These are phyloP conservation scores for Poeciliopsis turneri DNA, from an alignment of 2,797 vertebrate genomes.

Conservation along the genomic window DNA sequence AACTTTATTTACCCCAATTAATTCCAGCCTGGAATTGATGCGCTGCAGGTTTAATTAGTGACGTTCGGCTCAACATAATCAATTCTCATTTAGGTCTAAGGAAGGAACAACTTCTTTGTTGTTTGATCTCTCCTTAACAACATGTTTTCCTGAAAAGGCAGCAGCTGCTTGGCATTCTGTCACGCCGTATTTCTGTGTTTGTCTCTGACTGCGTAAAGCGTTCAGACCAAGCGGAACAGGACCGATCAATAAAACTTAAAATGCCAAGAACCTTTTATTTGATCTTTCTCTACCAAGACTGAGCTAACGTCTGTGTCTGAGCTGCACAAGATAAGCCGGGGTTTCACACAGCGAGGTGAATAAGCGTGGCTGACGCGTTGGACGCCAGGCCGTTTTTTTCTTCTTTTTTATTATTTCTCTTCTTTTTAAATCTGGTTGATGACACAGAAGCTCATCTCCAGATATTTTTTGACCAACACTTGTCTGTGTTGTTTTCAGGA, in stretches of 20 bases:
- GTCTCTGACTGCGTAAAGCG: conserved; percentile 50
- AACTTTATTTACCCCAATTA: conserved; percentile 78
- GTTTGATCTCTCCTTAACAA: conserved; percentile 65
- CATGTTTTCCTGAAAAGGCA: conserved; percentile 48
- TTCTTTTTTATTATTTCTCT: conserved; percentile 25
- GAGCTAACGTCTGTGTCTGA: conserved; percentile 54
- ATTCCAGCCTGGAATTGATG: conserved; percentile 76
- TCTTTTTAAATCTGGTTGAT: conserved; percentile 50
- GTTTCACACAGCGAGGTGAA: conserved; percentile 64
- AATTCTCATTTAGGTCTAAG: conserved; percentile 71
- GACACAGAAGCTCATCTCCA: conserved; percentile 49
- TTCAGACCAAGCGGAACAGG: conserved; percentile 60
- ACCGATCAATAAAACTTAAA: conserved; percentile 78
- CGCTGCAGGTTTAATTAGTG: conserved; percentile 77
- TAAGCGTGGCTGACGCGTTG: conserved; percentile 58
- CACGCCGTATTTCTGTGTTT: conserved; percentile 57
- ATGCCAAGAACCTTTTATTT: conserved; percentile 76
- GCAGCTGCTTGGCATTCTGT: conserved; percentile 55
- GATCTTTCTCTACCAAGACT: conserved; percentile 66
- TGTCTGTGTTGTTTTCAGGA: conserved; percentile 44
- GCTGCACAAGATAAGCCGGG: conserved; percentile 68
- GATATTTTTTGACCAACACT: conserved; percentile 40
- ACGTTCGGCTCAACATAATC: conserved; percentile 75
- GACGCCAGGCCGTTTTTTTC: conserved; percentile 36
- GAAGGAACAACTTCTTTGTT: conserved; percentile 53